phyloP scores from a whole-genome alignment of 2,888 invertebrate genomes.

The Globia sparganii region DNA sequence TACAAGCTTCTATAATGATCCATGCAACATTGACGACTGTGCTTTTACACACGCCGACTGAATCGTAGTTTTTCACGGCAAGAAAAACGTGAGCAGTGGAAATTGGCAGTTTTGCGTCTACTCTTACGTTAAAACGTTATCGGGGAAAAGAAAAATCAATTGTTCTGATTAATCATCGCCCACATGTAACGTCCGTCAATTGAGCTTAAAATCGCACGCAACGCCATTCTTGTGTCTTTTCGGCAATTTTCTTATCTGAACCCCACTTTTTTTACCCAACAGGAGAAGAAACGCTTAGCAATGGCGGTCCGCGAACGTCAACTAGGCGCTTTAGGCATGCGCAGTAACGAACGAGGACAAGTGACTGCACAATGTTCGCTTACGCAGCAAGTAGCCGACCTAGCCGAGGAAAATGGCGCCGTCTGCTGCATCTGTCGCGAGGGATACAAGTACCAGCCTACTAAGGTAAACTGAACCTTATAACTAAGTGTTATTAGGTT shows the following conservation, averaged over 20 bases:
- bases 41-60: too few relatives aligned
- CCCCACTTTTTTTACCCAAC: conserved; percentile 64
- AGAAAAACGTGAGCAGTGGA: too few relatives aligned
- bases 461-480: conserved; percentile 90
- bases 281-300: conserved; percentile 99
- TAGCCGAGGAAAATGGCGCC: conserved; percentile 98
- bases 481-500: neutral
- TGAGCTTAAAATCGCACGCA: neutral
- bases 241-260: neutral
- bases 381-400: conserved; percentile 97
- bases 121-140: neutral
- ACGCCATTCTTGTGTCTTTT: too few relatives aligned
- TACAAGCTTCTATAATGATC: too few relatives aligned
- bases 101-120: neutral
- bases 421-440: conserved; percentile 99
- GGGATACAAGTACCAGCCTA: conserved; percentile 98
- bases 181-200: neutral
- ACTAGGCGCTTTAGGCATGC: conserved; percentile 97
- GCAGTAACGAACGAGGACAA: conserved; percentile 99
- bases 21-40: too few relatives aligned
- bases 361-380: conserved; percentile 97
- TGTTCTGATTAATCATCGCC: neutral
- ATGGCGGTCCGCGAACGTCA: conserved; percentile 99
- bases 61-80: too few relatives aligned
- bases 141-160: too few relatives aligned